Base-by-base conservation (phyloP, 2,888 invertebrate species). In the Tillus elongatus region DNA sequence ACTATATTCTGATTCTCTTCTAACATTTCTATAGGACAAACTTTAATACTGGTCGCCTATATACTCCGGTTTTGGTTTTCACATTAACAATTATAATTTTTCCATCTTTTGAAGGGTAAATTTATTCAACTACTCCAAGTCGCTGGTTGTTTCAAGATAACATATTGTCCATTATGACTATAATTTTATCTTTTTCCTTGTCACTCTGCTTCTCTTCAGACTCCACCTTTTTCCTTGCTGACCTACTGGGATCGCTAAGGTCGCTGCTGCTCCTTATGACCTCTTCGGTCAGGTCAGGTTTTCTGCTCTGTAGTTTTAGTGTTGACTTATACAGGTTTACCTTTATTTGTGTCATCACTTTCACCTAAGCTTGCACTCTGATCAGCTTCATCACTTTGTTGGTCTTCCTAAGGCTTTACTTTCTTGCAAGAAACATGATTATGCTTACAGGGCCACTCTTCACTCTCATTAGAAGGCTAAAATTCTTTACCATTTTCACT, bases 401-500 rank as follows among this genome's bases (percentile, higher is more conserved):
- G 60, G 15, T 57, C 57, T 6, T 53, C 53, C 16, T n/a, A n/a
- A n/a, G 56, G 54, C 10, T 52, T 52, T 11, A 37, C 37, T 40
- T 51, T 53, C 36, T 49, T 52, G 42, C 52, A 46, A 15, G 43
- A 39, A 39, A 40, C 45, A 34, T 58, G 53, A 55, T 57, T 57
- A 40, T 58, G 58, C 51, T 60, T 58, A 29, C 53, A 50, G 14
- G 58, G 57, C 13, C 59, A 60, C 19, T 63, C 64, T 35, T 61
- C 60, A 29, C 54, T 59, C 9, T 46, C 51, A 41, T 64, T 64
- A 2, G 64, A 63, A 11, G 53, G 60, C 33, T 60, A 58, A 45
- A 61, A 63, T 30, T 63, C 60, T 31, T 63, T 63, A 37, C 66
- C 66, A 33, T 63, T 62, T 36, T 56, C 65, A 37, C 64, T 66